These are phyloP conservation scores for Xestoiulus laeticollis DNA, from an alignment of 2,888 invertebrate species.

Conservation along the genomic window DNA sequence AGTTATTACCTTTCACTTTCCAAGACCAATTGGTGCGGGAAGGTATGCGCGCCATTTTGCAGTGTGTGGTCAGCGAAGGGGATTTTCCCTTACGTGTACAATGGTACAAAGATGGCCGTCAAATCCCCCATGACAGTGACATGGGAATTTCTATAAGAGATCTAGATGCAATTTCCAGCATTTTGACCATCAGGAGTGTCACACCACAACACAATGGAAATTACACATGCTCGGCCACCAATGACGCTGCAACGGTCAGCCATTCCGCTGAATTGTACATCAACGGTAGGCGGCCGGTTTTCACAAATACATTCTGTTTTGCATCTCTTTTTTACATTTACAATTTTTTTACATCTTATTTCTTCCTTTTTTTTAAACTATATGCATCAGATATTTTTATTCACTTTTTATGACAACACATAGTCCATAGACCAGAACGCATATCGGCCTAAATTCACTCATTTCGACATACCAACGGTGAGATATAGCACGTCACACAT, in stretches of 20 bases:
- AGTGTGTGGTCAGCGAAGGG: conserved; percentile 81
- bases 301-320: conserved; percentile 39
- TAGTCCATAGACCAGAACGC: conserved; percentile 40
- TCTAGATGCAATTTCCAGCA: conserved; percentile 76
- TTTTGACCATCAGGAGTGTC: conserved; percentile 79
- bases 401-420: conserved; percentile 41
- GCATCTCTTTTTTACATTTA: conserved; percentile 44
- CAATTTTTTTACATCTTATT: conserved; percentile 42
- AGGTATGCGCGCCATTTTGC: conserved; percentile 82
- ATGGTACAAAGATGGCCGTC: conserved; percentile 85
- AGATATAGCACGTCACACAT: conserved; percentile 40
- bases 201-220: conserved; percentile 79
- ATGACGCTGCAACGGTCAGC: conserved; percentile 80
- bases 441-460: conserved; percentile 7
- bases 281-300: conserved; percentile 71
- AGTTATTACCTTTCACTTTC: conserved; percentile 64
- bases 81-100: conserved; percentile 81
- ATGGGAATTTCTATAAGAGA: conserved; percentile 58
- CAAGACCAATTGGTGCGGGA: conserved; percentile 66
- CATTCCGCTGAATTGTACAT: conserved; percentile 82
- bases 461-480: conserved; percentile 29
- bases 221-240: conserved; percentile 81
- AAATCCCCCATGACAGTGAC: conserved; percentile 57
- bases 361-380: conserved; percentile 10
- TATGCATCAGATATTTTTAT: conserved; percentile 46